Conservation (phyloP, 2,888 invertebrate species). For the Boloria euphrosyne region DNA sequence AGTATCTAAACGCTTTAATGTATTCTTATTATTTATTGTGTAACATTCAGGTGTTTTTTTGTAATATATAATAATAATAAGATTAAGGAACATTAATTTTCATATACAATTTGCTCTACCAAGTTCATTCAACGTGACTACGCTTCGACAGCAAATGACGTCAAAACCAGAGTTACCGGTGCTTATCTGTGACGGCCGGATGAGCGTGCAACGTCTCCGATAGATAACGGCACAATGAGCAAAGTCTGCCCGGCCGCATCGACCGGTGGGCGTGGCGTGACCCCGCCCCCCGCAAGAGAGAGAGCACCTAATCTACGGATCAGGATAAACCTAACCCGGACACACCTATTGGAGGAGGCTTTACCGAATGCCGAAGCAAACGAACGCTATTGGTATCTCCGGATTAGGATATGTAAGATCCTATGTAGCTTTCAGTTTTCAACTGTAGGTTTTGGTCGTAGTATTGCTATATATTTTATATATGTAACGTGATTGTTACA, state of each 20-base stretch:
- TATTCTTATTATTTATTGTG: neutral
- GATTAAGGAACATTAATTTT: neutral
- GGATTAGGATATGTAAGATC: constrained; percentile 69
- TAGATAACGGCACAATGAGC: constrained; percentile 77
- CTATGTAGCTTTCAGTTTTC: constrained; percentile 37
- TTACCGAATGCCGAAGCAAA: constrained; percentile 70
- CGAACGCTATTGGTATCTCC: constrained; percentile 70
- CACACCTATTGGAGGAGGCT: constrained; percentile 73
- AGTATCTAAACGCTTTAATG: constrained; percentile 20
- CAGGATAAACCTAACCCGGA: constrained; percentile 76
- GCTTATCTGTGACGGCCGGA: constrained; percentile 74
- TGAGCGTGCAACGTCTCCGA: constrained; percentile 72
- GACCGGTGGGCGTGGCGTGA: constrained; percentile 78
- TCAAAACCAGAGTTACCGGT: constrained; percentile 55
- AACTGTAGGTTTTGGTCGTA: constrained; percentile 6
- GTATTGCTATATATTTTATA: neutral
- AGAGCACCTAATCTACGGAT: constrained; percentile 78
- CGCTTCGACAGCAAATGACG: constrained; percentile 48
- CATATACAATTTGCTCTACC: constrained; percentile 2
- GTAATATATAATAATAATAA: no score
- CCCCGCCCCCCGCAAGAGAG: constrained; percentile 73
- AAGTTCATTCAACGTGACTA: neutral
- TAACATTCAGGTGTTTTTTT: neutral
- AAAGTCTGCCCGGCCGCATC: constrained; percentile 59
- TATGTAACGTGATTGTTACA: neutral